Evolutionary conservation across 2,113 vertebrate genomes (phyloP).

Genomic region (Reinhardtius hippoglossoides): DNA sequence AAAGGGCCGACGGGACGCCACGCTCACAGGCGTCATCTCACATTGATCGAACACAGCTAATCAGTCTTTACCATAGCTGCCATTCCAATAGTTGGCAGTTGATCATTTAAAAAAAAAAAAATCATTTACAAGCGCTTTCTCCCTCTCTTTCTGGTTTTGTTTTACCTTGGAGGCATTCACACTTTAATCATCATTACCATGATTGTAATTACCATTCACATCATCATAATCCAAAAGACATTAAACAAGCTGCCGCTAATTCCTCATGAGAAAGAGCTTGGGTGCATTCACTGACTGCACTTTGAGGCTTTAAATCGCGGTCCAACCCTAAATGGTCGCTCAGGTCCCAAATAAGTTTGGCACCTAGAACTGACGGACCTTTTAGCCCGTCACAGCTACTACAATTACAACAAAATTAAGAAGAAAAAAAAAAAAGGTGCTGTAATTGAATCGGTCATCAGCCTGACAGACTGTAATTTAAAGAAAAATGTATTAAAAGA

Average conservation of each 20-base stretch:
- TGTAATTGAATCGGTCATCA: conserved; percentile 39
- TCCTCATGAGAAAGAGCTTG: conserved; percentile 70
- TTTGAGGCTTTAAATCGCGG: conserved; percentile 51
- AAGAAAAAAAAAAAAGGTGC: conserved; percentile 2
- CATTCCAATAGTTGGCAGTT: conserved; percentile 35
- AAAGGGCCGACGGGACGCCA: neutral
- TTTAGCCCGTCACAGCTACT: conserved; percentile 21
- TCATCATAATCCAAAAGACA: conserved; percentile 78
- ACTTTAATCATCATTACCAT: conserved; percentile 75
- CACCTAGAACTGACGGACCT: conserved; percentile 35
- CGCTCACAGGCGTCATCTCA: neutral
- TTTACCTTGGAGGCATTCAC: conserved; percentile 73
- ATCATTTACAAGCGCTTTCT: conserved; percentile 53
- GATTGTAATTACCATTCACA: conserved; percentile 72
- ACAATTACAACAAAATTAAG: conserved; percentile 24
- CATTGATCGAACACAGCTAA: conserved; percentile 18
- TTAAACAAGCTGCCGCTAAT: conserved; percentile 74
- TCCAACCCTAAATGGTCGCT: conserved; percentile 32
- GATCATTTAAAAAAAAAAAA: conserved; percentile 61
- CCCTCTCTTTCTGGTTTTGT: conserved; percentile 50
- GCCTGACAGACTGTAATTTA: conserved; percentile 43
- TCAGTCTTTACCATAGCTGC: conserved; percentile 27
- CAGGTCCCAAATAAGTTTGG: conserved; percentile 52
- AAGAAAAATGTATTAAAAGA: conserved; percentile 2
- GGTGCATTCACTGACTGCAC: conserved; percentile 40